Conservation (phyloP, 1,140 invertebrate species). For the Aphaenogaster rudis region DNA sequence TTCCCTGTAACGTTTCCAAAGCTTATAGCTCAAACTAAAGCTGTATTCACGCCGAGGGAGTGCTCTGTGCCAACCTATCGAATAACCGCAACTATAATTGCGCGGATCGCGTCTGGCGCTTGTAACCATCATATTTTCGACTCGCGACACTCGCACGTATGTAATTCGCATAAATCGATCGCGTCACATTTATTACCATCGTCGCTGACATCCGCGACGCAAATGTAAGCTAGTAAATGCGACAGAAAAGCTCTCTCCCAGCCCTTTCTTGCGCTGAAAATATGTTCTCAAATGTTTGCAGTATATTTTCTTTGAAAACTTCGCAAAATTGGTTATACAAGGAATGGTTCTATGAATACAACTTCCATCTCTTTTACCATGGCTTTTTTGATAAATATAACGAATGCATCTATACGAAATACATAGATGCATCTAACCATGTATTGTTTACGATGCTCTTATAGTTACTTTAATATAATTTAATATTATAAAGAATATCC, state of each 20-base stretch:
- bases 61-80: conserved; percentile 39
- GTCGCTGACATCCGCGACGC: not conserved
- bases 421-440: not conserved
- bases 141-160: conserved; percentile 13
- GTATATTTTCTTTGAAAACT: conserved; percentile 41
- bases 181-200: not conserved
- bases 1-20: conserved; percentile 26
- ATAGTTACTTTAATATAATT: not conserved
- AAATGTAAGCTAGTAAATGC: not conserved
- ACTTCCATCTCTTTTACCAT: not conserved
- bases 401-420: not conserved
- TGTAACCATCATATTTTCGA: conserved; percentile 40
- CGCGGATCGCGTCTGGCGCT: conserved; percentile 23
- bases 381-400: not conserved
- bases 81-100: conserved; percentile 54
- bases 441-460: not conserved
- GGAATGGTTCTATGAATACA: not conserved
- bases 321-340: not conserved
- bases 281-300: not conserved
- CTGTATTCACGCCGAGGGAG: not conserved
- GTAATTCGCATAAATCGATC: conserved; percentile 56
- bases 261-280: not conserved
- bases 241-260: not conserved
- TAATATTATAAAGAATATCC: not conserved
- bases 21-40: conserved; percentile 26